Evolutionary conservation across 2,888 invertebrate genomes (phyloP).

Genomic region (Drosophila putrida): DNA sequence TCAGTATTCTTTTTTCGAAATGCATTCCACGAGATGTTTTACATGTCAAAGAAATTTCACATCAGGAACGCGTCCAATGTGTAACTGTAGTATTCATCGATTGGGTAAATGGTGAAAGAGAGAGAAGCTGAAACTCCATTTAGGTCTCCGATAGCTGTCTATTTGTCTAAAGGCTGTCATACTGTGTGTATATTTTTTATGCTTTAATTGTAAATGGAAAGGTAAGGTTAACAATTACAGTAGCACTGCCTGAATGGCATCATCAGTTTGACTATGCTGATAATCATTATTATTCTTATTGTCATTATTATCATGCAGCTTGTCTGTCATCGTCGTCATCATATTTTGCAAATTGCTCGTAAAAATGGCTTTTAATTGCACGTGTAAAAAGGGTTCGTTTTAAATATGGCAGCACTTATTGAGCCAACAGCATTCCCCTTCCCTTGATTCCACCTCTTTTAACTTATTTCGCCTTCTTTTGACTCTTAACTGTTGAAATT

Average conservation of each 20-base stretch:
- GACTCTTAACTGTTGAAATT: conserved; percentile 54
- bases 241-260: conserved; percentile 51
- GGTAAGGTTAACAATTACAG: conserved; percentile 53
- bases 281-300: conserved; percentile 30
- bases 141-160: conserved; percentile 7
- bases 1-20: conserved; percentile 21
- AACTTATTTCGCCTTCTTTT: conserved; percentile 16
- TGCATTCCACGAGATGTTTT: conserved; percentile 58
- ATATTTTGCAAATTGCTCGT: conserved; percentile 75
- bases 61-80: conserved; percentile 41
- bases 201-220: conserved; percentile 49
- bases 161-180: conserved; percentile 15
- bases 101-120: background rate
- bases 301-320: conserved; percentile 14
- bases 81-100: conserved; percentile 29
- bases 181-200: conserved; percentile 29
- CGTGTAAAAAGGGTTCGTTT: conserved; percentile 70
- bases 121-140: background rate
- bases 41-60: conserved; percentile 72
- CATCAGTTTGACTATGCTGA: conserved; percentile 33
- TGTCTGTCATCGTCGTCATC: conserved; percentile 59
- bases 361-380: conserved; percentile 77
- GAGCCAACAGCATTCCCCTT: conserved; percentile 9
- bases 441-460: background rate
- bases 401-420: conserved; percentile 51